A percentile compares a stretch with the other conserved stretches of the same genome.
These are phyloP conservation scores for Hydrochoerus hydrochaeris DNA, from an alignment of 2,113 vertebrate genomes.

Conservation along the genomic window DNA sequence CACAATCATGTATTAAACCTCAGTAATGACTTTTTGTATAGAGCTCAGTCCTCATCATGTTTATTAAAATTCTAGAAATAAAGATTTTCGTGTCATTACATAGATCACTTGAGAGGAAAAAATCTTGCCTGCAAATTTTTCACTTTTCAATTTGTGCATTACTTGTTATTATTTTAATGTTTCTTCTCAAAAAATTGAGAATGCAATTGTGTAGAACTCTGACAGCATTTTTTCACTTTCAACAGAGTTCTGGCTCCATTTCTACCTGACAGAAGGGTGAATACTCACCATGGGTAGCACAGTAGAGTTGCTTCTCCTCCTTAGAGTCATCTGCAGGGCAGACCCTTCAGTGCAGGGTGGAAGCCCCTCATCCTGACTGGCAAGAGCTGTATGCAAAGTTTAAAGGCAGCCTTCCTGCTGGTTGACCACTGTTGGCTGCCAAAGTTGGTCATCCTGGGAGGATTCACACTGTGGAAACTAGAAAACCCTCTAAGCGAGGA, in stretches of 20 bases:
- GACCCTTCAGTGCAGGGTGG: not conserved
- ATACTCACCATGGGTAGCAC: not conserved
- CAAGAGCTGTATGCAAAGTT: not conserved
- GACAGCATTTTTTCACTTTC: not conserved
- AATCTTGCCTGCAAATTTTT: slow-evolving; percentile 29
- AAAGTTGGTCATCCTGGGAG: not conserved
- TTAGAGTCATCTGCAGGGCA: not conserved
- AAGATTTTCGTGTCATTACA: slow-evolving; percentile 65
- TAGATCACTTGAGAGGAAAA: slow-evolving; percentile 69
- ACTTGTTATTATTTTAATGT: slow-evolving; percentile 55
- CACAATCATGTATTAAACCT: not conserved
- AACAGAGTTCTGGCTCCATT: not conserved
- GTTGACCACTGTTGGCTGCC: not conserved
- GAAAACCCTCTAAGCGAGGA: not conserved
- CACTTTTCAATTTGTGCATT: slow-evolving; percentile 15
- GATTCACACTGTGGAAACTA: not conserved
- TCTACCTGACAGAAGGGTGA: not conserved
- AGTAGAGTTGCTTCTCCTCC: not conserved
- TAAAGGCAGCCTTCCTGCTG: not conserved
- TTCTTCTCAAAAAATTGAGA: not conserved
- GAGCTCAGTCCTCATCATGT: slow-evolving; percentile 62
- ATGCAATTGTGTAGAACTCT: not conserved
- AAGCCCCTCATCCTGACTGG: not conserved
- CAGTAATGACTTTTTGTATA: slow-evolving; percentile 37
- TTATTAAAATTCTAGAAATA: slow-evolving; percentile 61